Conservation (phyloP, 2,797 vertebrate genomes). For the Schizopygopsis malacanthus region DNA sequence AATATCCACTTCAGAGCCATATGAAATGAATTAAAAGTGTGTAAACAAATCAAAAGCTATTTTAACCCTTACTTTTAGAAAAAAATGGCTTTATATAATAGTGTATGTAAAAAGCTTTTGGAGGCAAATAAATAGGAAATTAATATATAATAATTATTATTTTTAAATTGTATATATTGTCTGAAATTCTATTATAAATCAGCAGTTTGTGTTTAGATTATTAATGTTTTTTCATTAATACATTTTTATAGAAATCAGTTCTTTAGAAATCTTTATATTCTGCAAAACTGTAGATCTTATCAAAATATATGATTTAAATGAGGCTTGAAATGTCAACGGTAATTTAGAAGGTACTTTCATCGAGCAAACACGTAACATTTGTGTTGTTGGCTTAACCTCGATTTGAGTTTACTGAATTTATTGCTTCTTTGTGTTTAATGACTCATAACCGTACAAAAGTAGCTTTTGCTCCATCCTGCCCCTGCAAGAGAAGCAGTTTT, state of each 20-base stretch:
- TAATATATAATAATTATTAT: background rate
- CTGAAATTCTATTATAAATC: background rate
- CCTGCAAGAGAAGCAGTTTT: conserved; percentile 25
- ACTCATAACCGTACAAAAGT: conserved; percentile 38
- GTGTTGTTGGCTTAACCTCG: background rate
- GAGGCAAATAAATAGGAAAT: background rate
- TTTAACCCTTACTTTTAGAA: background rate
- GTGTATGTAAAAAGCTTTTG: background rate
- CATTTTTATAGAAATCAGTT: background rate
- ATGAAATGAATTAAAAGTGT: background rate
- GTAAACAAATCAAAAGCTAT: background rate
- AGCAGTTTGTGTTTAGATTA: background rate
- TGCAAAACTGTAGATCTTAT: background rate
- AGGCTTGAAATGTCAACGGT: conserved; percentile 21
- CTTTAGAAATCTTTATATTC: background rate
- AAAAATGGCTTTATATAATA: background rate
- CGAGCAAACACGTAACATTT: conserved; percentile 32
- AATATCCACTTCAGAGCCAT: background rate
- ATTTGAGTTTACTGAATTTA: conserved; percentile 45
- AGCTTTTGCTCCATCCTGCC: conserved; percentile 10
- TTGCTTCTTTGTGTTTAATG: conserved; percentile 31
- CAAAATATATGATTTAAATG: background rate
- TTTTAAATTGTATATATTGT: background rate
- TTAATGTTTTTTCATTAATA: background rate
- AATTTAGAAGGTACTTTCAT: conserved; percentile 12